Percentiles rank a stretch among this genome's conserved stretches.
phyloP scores from a whole-genome alignment of 2,797 vertebrate genomes.

The Centropyge bicolor region DNA sequence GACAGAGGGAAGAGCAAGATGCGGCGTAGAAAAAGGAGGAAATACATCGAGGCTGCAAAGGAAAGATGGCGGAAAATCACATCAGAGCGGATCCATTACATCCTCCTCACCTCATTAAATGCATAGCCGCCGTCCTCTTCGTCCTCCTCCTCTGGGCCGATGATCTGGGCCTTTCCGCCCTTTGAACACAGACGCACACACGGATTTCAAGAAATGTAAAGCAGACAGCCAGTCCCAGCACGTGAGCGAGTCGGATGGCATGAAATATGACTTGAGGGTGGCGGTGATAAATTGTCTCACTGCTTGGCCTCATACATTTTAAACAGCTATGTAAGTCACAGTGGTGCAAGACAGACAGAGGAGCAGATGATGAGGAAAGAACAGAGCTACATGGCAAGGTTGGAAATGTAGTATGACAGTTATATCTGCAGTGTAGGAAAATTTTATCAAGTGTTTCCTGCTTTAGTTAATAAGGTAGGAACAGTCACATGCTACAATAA shows the following conservation, averaged over 20 bases:
- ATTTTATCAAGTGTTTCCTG: no score
- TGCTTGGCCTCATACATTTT: background rate
- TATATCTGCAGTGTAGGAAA: background rate
- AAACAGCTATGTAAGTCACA: background rate
- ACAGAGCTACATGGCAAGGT: background rate
- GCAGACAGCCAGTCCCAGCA: background rate
- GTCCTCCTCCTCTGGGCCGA: slow-evolving; percentile 93
- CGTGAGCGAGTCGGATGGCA: background rate
- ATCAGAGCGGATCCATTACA: background rate
- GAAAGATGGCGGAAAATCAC: background rate
- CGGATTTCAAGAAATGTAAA: background rate
- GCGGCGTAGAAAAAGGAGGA: background rate
- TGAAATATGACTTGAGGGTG: background rate
- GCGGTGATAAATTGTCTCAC: background rate
- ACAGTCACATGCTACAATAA: no score
- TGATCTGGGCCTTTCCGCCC: slow-evolving; percentile 87
- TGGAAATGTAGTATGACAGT: background rate
- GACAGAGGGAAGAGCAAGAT: background rate
- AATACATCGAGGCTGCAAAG: fast-evolving
- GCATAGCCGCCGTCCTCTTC: slow-evolving; percentile 88
- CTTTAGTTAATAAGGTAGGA: no score
- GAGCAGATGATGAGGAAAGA: background rate
- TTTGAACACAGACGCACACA: slow-evolving; percentile 43
- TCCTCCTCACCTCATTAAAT: slow-evolving; percentile 88
- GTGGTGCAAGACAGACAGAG: background rate